Evolutionary conservation across 2,797 vertebrate genomes (phyloP).

Genomic region (Tangara arthus): DNA sequence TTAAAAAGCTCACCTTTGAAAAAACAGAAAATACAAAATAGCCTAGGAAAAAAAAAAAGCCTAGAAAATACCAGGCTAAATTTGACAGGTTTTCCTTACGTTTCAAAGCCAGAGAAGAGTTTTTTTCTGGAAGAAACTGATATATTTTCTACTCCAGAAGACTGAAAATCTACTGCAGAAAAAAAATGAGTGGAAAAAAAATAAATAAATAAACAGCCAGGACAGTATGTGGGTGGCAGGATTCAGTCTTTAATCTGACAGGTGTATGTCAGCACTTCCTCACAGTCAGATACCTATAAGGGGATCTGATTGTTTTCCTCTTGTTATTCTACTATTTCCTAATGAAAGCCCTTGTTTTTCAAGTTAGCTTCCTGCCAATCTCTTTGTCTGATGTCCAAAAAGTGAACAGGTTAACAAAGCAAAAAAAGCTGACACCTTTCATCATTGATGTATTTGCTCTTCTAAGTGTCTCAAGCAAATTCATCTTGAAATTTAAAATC

Average conservation of each 20-base stretch:
- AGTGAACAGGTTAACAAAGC: background rate
- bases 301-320: background rate
- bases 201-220: background rate
- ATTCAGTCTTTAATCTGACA: conserved; percentile 8
- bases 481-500: background rate
- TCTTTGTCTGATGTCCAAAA: background rate
- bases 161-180: background rate
- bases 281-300: background rate
- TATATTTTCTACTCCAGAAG: background rate
- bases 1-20: background rate
- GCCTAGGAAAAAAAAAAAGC: no score
- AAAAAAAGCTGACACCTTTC: background rate
- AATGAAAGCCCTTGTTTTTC: background rate
- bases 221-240: background rate
- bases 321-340: background rate
- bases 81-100: background rate
- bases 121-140: background rate
- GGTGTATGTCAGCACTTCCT: background rate
- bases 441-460: background rate
- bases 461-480: background rate
- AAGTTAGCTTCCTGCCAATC: background rate
- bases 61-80: conserved; percentile 2
- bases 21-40: background rate
- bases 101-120: background rate
- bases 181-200: background rate